phyloP scores from a whole-genome alignment of 2,113 vertebrate genomes.

The Cephalopholis sonnerati region DNA sequence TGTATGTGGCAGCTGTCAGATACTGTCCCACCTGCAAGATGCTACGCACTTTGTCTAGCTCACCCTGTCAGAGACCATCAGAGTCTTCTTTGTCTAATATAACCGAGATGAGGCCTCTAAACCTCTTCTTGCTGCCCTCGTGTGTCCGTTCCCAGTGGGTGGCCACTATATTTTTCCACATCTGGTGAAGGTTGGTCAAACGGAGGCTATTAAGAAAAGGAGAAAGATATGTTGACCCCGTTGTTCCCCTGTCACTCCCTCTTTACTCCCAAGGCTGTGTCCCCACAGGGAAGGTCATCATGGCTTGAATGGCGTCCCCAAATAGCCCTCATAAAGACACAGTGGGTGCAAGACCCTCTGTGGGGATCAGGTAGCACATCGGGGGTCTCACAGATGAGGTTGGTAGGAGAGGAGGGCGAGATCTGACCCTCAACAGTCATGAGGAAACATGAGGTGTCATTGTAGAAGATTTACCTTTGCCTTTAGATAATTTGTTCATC shows the following conservation, averaged over 20 bases:
- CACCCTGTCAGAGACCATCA: not conserved
- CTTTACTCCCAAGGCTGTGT: constrained; percentile 3
- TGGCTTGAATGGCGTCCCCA: constrained; percentile 34
- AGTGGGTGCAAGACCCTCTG: constrained; percentile 9
- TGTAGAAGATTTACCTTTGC: not conserved
- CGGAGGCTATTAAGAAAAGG: not conserved
- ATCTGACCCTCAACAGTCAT: not conserved
- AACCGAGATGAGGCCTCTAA: not conserved
- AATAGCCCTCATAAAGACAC: constrained; percentile 58
- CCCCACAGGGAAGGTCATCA: constrained; percentile 36
- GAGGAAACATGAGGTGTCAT: not conserved
- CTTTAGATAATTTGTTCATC: not conserved
- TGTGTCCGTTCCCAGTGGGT: constrained; percentile 7
- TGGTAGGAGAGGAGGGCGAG: not conserved
- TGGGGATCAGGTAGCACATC: not conserved
- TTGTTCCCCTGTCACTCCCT: not conserved
- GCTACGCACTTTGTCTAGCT: not conserved
- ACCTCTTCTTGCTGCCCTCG: not conserved
- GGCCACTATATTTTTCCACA: not conserved
- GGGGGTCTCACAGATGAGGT: constrained; percentile 8
- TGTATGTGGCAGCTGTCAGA: constrained; percentile 20
- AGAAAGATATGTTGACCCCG: not conserved
- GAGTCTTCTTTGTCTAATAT: not conserved
- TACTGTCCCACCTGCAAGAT: not conserved
- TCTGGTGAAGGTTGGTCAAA: not conserved